phyloP scores from a whole-genome alignment of 37 sponge, comb jelly and placozoan genomes.

The Axinella damicornis region DNA sequence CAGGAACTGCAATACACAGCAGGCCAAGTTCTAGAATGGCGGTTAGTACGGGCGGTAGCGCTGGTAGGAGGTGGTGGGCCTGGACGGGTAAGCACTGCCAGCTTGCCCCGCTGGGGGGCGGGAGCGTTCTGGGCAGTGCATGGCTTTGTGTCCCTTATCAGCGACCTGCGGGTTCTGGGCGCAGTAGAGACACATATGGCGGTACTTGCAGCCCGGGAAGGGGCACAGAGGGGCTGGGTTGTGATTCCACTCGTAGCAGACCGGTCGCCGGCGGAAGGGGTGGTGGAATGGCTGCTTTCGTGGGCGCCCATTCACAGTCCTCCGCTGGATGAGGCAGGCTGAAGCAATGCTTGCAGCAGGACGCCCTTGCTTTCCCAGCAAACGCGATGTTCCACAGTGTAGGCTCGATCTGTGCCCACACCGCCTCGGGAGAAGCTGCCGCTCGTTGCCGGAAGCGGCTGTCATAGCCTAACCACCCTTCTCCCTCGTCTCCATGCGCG shows the following conservation, averaged over 20 bases:
- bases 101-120: too few relatives aligned
- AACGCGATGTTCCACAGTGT: slow-evolving; percentile 31
- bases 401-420: slow-evolving; percentile 4
- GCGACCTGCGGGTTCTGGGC: neutral
- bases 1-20: too few relatives aligned
- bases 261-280: neutral
- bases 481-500: neutral
- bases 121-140: too few relatives aligned
- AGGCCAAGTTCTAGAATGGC: too few relatives aligned
- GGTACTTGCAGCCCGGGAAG: neutral
- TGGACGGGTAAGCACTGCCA: too few relatives aligned
- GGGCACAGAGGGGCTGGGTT: neutral
- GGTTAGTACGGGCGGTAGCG: too few relatives aligned
- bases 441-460: slow-evolving; percentile 25
- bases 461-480: slow-evolving; percentile 19
- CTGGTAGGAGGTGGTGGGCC: too few relatives aligned
- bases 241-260: slow-evolving; percentile 20
- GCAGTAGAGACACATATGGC: slow-evolving; percentile 3
- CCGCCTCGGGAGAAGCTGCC: neutral
- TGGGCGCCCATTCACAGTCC: neutral
- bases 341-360: slow-evolving; percentile 27
- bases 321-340: slow-evolving; percentile 9
- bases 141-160: slow-evolving; percentile 10
- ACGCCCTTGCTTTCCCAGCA: slow-evolving; percentile 6
- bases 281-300: too few relatives aligned